phyloP scores from a whole-genome alignment of 1,140 invertebrate genomes.

The Popillia japonica region DNA sequence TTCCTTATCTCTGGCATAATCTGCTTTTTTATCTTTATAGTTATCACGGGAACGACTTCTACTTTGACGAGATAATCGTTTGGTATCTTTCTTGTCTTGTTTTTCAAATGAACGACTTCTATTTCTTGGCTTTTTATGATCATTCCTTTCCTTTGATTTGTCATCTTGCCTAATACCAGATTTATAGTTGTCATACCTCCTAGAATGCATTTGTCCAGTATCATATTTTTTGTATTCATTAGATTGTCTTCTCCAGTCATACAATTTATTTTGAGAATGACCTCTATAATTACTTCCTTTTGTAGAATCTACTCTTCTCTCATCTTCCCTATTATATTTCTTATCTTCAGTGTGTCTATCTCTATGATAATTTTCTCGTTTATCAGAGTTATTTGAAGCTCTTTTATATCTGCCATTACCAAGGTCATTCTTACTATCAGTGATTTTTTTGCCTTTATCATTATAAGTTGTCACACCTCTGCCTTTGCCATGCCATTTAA shows the following conservation, averaged over 20 bases:
- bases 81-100: no score
- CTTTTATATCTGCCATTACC: conserved; percentile 49
- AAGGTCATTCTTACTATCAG: conserved; percentile 44
- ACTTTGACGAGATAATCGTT: not conserved
- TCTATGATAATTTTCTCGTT: not conserved
- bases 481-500: conserved; percentile 87
- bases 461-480: conserved; percentile 69
- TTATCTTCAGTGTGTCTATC: not conserved
- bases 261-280: not conserved
- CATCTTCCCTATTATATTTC: not conserved
- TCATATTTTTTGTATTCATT: not conserved
- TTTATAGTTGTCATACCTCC: not conserved
- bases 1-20: not conserved
- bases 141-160: not conserved
- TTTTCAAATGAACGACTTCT: not conserved
- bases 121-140: not conserved
- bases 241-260: not conserved
- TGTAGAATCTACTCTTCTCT: not conserved
- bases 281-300: not conserved
- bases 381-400: not conserved
- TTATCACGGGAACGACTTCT: not conserved
- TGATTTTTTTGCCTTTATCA: conserved; percentile 49
- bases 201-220: not conserved
- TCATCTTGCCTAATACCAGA: not conserved
- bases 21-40: not conserved